A percentile compares a stretch with the other conserved stretches of the same genome.
Evolutionary conservation across 2,888 invertebrate species (phyloP).

Genomic region (Schizaphis graminum): DNA sequence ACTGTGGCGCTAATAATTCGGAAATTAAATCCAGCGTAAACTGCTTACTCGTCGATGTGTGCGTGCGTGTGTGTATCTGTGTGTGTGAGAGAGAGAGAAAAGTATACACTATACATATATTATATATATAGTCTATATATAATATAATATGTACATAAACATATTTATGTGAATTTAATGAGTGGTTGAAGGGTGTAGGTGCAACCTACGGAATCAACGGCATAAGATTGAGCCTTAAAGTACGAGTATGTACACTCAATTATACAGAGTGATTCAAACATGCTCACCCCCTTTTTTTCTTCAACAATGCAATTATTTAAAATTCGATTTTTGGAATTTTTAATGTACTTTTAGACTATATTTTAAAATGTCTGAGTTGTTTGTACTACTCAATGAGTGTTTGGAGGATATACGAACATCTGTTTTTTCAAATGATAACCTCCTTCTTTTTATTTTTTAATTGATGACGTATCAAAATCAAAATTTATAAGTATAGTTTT

Average conservation of each 20-base stretch:
- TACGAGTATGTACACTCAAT: background rate
- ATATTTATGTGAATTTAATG: background rate
- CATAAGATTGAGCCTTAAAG: background rate
- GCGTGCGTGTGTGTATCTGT: background rate
- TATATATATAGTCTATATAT: background rate
- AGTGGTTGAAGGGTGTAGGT: background rate
- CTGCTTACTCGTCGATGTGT: conserved; percentile 23
- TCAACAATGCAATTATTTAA: too few relatives aligned
- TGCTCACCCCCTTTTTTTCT: too few relatives aligned
- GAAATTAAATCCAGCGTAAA: conserved; percentile 57
- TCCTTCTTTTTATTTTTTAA: too few relatives aligned
- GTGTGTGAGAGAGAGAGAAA: background rate
- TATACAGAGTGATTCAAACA: too few relatives aligned
- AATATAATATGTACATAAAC: background rate
- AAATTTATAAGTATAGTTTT: too few relatives aligned
- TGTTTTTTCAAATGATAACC: too few relatives aligned
- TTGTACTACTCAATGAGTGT: too few relatives aligned
- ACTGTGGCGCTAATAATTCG: conserved; percentile 40
- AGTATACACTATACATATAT: background rate
- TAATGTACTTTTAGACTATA: too few relatives aligned
- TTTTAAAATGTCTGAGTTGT: too few relatives aligned
- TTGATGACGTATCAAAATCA: too few relatives aligned
- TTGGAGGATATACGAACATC: too few relatives aligned
- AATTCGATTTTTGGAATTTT: too few relatives aligned
- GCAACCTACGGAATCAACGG: background rate